Base-by-base conservation (phyloP, 2,113 vertebrate genomes). In the Parotia lawesii region DNA sequence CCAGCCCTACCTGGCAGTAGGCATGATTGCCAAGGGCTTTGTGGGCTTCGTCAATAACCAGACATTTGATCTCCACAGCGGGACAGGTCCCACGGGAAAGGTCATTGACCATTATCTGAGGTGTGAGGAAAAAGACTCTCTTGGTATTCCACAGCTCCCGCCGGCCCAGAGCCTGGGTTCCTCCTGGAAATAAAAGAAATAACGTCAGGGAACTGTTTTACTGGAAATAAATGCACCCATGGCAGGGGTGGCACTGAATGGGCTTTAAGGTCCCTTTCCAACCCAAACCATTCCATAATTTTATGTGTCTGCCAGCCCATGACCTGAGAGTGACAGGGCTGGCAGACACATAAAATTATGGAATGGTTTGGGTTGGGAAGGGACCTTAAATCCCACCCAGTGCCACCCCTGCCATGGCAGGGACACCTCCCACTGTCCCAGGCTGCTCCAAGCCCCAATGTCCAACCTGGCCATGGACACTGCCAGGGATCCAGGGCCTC, bases 11-110 rank as follows among this genome's bases (percentile, higher is more conserved):
- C 99, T 99, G 99, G 84, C 99, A 99, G 97, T 99, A 99, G 21
- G 99, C 99, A 6, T 99, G 98, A 93, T 99, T 99, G 58, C 99
- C 99, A 60, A 99, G 97, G 15, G 99, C 99, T 95, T 99, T 99
- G 96, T 99, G 99, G 58, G 99, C 99, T 95, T 99, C 99, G 64
- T 99, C 99, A 14, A 99, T 98, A 66, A 99, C 99, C 83, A 99
- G 93, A 85, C 99, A 99, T 50, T 99, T 99, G 74, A 99, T 89
- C 42, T 98, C 97, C 48, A 88, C 54, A 25, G 98, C 98, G 1
- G 98, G 99, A 56, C 99, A 99, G 4, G 98, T 97, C 77, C 98
- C 98, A 60, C 99, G 98, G 28, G 98, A 98, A 62, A 99, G 98
- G 82, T 99, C 99, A 12, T 99, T 99, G 87, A 99, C 97, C 99